Base-by-base conservation (phyloP, 2,797 vertebrate genomes). In the Gorsachius magnificus region DNA sequence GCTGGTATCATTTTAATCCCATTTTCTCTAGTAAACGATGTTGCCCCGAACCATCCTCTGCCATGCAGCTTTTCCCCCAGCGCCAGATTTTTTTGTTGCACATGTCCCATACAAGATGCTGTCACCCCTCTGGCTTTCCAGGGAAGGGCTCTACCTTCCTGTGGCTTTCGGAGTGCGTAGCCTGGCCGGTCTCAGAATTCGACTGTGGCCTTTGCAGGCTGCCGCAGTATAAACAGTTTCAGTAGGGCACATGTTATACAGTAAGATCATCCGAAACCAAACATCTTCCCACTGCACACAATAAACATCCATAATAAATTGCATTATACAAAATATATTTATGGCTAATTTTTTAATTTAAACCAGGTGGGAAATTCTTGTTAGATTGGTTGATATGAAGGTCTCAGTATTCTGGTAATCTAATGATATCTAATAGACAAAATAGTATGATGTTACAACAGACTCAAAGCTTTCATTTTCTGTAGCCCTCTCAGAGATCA, bases 401-500 rank as follows among this genome's bases (percentile, higher is more conserved):
- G 89, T 69, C 80, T 93, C 91, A 61, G 85, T 85, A 81, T 93
- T 94, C 95, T 97, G 96, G 92, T 97, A 97, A 97, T 97, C 95
- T 96, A 96, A 96, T 93, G 96, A 97, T 95, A 96, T 95, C 95
- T 96, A 98, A 96, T 89, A 97, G 97, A 94, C 93, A 97, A 97
- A 97, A 97, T 93, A 95, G 94, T 94, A 95, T 97, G 90, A 93
- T 96, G 81, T 97, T 97, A 94, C 94, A 97, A 78, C 74, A 72
- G 96, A 80, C 95, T 93, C 92, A 82, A 94, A 96, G 89, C 95
- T 96, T 95, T 94, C 80, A 93, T 96, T 97, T 97, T 95, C 87
- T 96, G 75, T 94, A 95, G 96, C 31, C 64, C 64, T 96, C 95
- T 96, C 82, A 79, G 84, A 97, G 95, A 97, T 97, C 87, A 96